These are phyloP conservation scores for Drosophila lini DNA, from an alignment of 1,140 invertebrate species.

Conservation along the genomic window DNA sequence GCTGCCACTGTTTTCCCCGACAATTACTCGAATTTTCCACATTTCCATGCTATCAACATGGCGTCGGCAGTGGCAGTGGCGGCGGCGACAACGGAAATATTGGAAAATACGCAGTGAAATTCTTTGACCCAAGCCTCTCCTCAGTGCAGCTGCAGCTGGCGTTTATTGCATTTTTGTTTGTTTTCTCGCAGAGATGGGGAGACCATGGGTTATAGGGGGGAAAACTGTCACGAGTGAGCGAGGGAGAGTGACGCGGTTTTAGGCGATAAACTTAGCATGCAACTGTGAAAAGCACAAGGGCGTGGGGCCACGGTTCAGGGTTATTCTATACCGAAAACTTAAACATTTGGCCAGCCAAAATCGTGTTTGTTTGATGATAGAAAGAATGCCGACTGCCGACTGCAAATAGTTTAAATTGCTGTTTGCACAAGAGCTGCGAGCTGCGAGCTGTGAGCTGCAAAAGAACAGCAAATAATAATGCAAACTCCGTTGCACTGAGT, in stretches of 20 bases:
- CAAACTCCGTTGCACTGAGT: slow-evolving; percentile 28
- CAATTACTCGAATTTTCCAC: slow-evolving; percentile 63
- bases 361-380: slow-evolving; percentile 50
- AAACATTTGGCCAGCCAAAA: slow-evolving; percentile 26
- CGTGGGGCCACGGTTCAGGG: slow-evolving; percentile 10
- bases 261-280: slow-evolving; percentile 61
- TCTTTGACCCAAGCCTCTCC: slow-evolving; percentile 50
- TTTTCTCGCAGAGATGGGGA: slow-evolving; percentile 48
- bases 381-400: slow-evolving; percentile 61
- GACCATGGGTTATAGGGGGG: background rate
- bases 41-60: slow-evolving; percentile 52
- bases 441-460: slow-evolving; percentile 15
- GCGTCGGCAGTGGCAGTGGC: slow-evolving; percentile 16
- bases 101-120: slow-evolving; percentile 68
- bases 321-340: slow-evolving; percentile 14
- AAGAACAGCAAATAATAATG: slow-evolving; percentile 45
- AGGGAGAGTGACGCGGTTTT: slow-evolving; percentile 5
- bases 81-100: slow-evolving; percentile 36
- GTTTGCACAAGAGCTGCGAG: slow-evolving; percentile 43
- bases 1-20: slow-evolving; percentile 16
- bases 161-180: slow-evolving; percentile 77
- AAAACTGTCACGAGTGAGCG: slow-evolving; percentile 12
- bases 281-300: slow-evolving; percentile 57
- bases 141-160: slow-evolving; percentile 50
- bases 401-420: slow-evolving; percentile 60